phyloP scores from a whole-genome alignment of 2,797 vertebrate species.

The Rhyacichthys aspro region DNA sequence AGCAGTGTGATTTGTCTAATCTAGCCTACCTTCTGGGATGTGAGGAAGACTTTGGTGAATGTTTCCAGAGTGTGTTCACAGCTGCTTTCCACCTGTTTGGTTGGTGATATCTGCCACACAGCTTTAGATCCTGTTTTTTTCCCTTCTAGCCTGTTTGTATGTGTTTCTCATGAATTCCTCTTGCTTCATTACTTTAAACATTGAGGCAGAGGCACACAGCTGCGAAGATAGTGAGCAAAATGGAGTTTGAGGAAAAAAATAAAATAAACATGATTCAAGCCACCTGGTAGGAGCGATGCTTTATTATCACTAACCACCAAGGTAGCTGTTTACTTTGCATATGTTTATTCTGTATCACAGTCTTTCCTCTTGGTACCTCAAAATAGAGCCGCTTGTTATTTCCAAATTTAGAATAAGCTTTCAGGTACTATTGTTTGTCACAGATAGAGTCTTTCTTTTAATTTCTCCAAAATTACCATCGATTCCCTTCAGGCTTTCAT shows the following conservation, averaged over 20 bases:
- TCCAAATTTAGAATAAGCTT: constrained; percentile 52
- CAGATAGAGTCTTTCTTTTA: constrained; percentile 30
- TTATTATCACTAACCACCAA: constrained; percentile 50
- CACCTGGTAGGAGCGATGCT: constrained; percentile 30
- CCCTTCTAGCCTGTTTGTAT: constrained; percentile 9
- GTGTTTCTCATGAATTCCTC: constrained; percentile 26
- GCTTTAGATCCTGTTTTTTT: constrained; percentile 25
- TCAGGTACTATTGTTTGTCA: constrained; percentile 51
- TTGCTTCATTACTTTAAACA: constrained; percentile 30
- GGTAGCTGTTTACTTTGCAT: constrained; percentile 45
- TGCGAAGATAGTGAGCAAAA: constrained; percentile 21
- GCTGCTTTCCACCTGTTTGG: constrained; percentile 60
- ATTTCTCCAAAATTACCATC: constrained; percentile 52
- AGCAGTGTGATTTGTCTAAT: constrained; percentile 65
- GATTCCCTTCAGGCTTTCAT: constrained; percentile 62
- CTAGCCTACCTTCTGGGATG: constrained; percentile 55
- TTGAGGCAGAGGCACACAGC: constrained; percentile 35
- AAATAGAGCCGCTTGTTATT: constrained; percentile 30
- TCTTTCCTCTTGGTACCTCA: constrained; percentile 12
- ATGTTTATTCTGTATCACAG: constrained; percentile 35
- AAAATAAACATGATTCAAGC: constrained; percentile 30
- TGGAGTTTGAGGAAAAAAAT: constrained; percentile 31
- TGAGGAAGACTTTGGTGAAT: constrained; percentile 56
- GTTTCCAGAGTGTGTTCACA: constrained; percentile 53
- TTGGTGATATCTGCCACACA: constrained; percentile 36